Conservation (phyloP, 2,113 vertebrate species). For the Xenopus tropicalis region DNA sequence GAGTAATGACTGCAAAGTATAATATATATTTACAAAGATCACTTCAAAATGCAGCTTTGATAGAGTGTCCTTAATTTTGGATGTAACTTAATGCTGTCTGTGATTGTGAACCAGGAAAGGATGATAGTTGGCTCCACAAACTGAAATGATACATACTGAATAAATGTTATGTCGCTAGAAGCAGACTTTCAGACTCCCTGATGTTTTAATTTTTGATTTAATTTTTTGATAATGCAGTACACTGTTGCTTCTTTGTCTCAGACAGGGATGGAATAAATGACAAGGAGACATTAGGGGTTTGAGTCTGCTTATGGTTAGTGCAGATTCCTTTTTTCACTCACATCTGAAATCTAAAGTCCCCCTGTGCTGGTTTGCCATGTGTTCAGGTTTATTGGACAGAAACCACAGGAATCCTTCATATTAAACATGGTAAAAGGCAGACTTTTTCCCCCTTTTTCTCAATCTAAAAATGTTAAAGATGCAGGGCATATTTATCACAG, state of each 20-base stretch:
- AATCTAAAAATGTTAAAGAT: not conserved
- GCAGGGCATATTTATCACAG: not conserved
- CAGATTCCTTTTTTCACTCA: slow-evolving; percentile 24
- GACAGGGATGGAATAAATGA: slow-evolving; percentile 49
- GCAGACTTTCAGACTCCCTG: slow-evolving; percentile 64
- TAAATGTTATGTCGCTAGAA: slow-evolving; percentile 57
- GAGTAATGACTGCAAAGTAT: slow-evolving; percentile 10
- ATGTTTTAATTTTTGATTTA: slow-evolving; percentile 72
- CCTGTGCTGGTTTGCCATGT: not conserved
- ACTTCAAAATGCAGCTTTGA: slow-evolving; percentile 28
- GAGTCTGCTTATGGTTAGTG: slow-evolving; percentile 35
- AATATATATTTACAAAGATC: slow-evolving; percentile 18
- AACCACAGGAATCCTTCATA: slow-evolving; percentile 2
- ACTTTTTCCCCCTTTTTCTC: not conserved
- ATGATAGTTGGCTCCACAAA: slow-evolving; percentile 47
- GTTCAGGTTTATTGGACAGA: slow-evolving; percentile 7
- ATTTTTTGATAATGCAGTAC: slow-evolving; percentile 63
- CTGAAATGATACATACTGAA: slow-evolving; percentile 54
- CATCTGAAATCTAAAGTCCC: slow-evolving; percentile 45
- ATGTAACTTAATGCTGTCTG: slow-evolving; percentile 45
- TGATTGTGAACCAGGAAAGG: slow-evolving; percentile 44
- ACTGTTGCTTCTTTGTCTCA: slow-evolving; percentile 52
- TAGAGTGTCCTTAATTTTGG: slow-evolving; percentile 21
- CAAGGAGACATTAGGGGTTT: slow-evolving; percentile 48
- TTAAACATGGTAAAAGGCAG: slow-evolving; percentile 1